Evolutionary conservation across 2,888 invertebrate species (phyloP), one percentile per base, ranked within the genome.

Genomic region (Brachynemurus nebulosus): DNA sequence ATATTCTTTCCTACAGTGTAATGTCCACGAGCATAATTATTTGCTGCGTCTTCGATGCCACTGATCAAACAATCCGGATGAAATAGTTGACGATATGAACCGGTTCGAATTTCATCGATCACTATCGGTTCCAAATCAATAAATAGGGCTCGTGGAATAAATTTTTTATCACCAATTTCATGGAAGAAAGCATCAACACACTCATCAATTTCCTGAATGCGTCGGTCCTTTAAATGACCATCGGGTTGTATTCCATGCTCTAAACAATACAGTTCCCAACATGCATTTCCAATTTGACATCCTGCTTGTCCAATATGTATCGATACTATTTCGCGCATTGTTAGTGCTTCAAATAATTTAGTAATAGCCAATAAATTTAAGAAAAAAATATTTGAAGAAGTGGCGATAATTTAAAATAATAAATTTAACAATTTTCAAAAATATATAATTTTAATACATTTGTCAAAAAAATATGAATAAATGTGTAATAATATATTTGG

Each of bases 1-100:
- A 37, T 18, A n/a, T 9, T 19, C 20, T 37, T 37, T 17, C 37
- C 37, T 8, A 37, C 37, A 4, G 37, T 37, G 37, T 37, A 37
- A 21, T 37, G 37, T 19, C 37, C 37, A 20, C 37, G 37, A 7
- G 37, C 37, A 20, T 37, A 37, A 37, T 37, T 37, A 37, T 37
- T 37, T 6, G 37, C 37, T 2, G 37, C 37, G 6, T 37, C 37
- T 12, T 37, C 37, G 18, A 20, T 37, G 8, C 37, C 37, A 3
- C 20, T 17, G 12, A 37, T 37, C 18, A 37, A 19, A 12, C 20
- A 20, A n/a, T 37, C 37, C 2, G 37, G 37, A 19, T 18, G 16
- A 6, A 17, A 37, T n/a, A 37, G 6, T n/a, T 20, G 6, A 3
- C 18, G 16, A 12, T 37, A 37, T 7, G 37, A 8, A 20, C 37